phyloP scores from a whole-genome alignment of 2,888 invertebrate genomes.

The Osmoderma eremita region DNA sequence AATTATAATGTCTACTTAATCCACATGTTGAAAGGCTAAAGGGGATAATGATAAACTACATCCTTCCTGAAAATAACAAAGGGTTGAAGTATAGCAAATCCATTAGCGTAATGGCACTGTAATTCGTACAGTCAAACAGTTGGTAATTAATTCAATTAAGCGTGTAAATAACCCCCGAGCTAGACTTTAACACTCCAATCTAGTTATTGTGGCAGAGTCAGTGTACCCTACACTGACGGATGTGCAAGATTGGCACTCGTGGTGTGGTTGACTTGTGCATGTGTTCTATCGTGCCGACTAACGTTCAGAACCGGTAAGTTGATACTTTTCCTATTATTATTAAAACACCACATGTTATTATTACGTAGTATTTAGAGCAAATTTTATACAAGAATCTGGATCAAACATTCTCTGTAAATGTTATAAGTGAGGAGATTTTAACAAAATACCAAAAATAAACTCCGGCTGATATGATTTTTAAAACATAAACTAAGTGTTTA shows the following conservation, averaged over 20 bases:
- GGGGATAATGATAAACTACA: slow-evolving; percentile 31
- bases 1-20: slow-evolving; percentile 26
- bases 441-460: too few relatives aligned
- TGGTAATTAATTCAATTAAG: slow-evolving; percentile 36
- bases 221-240: slow-evolving; percentile 31
- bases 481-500: too few relatives aligned
- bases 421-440: too few relatives aligned
- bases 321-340: slow-evolving; percentile 1
- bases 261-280: slow-evolving; percentile 21
- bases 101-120: slow-evolving; percentile 30
- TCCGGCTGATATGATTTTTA: too few relatives aligned
- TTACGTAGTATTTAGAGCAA: too few relatives aligned
- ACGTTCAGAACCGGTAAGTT: slow-evolving; percentile 8
- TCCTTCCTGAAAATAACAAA: slow-evolving; percentile 21
- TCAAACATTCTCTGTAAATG: too few relatives aligned
- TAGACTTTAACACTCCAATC: slow-evolving; percentile 32
- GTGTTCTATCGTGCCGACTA: neutral
- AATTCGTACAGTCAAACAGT: slow-evolving; percentile 34
- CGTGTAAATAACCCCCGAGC: slow-evolving; percentile 32
- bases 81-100: slow-evolving; percentile 36
- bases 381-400: too few relatives aligned
- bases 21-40: slow-evolving; percentile 15
- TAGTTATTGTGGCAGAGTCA: slow-evolving; percentile 29
- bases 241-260: slow-evolving; percentile 32
- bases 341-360: too few relatives aligned